Evolutionary conservation across 2,797 vertebrate species (phyloP), one percentile per base, ranked within the genome.

Genomic region (Sciaenops ocellatus): DNA sequence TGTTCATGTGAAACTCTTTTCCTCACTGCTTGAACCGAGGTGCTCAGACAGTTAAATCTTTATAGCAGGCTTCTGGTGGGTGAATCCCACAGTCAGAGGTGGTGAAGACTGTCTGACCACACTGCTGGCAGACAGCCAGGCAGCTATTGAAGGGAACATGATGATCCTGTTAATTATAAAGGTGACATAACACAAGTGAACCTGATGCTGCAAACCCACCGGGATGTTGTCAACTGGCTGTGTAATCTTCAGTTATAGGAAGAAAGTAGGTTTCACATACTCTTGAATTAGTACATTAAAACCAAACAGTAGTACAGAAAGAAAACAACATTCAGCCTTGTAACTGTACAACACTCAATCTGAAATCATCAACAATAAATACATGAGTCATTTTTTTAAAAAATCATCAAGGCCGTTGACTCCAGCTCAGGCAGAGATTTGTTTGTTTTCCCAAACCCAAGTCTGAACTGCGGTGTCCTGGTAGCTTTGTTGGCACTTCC

Each of bases 161-260:
- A 89, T 93, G 94, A 94, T 90, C 92, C 89, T 68, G 85, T 87
- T 94, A 85, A 90, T 91, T 89, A 94, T 90, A 89, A 92, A 91
- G 83, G 86, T 92, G 94, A 91, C 89, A 85, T 87, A 90, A 91
- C 82, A 82, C 52, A 70, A 85, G 87, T 89, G 78, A 87, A 89
- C 85, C 76, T 91, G 89, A 85, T 79, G 86, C 86, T 71, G 85
- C 81, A 86, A 81, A 83, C 79, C 86, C 80, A 55, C 77, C 34
- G 83, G 76, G 83, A 85, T 84, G 76, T 82, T 85, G 84, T 90
- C 86, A 83, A 63, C 59, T 2, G 22, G 61, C 79, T 83, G 81
- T 79, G 76, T 90, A 85, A 90, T 91, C 74, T 73, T 82, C 76
- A 57, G 50, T 77, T 63, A 76, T 50, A 26, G 8, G 61, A 52